A percentile compares a stretch with the other conserved stretches of the same genome.
These are phyloP conservation scores for Canis aureus DNA, from an alignment of 2,113 vertebrate species.

Conservation along the genomic window DNA sequence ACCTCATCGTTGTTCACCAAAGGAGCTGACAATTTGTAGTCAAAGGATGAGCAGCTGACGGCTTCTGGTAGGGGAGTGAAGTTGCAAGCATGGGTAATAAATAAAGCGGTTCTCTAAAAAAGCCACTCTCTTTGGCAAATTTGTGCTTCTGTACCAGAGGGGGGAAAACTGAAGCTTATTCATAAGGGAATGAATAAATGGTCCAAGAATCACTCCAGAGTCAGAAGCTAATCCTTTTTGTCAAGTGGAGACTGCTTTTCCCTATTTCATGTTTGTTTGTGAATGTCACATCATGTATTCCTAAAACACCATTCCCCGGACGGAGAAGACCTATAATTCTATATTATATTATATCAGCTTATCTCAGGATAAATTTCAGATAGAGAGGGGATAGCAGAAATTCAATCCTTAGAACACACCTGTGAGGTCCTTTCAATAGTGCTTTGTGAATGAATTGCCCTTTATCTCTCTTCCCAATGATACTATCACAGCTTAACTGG, in stretches of 20 bases:
- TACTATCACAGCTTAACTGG: slow-evolving; percentile 82
- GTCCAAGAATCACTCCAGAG: neutral
- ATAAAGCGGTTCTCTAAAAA: neutral
- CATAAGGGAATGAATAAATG: slow-evolving; percentile 38
- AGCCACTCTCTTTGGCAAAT: neutral
- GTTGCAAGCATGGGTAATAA: neutral
- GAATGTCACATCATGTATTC: neutral
- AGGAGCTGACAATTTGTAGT: neutral
- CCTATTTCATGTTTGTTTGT: neutral
- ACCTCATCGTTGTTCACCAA: neutral
- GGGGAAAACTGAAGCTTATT: slow-evolving; percentile 28
- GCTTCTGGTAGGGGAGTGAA: neutral
- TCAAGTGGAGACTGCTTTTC: neutral
- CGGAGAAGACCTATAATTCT: neutral
- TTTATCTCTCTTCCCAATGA: slow-evolving; percentile 74
- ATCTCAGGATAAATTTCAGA: slow-evolving; percentile 12
- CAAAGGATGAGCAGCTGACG: neutral
- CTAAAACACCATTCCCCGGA: neutral
- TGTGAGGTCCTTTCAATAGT: slow-evolving; percentile 78
- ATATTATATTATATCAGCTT: neutral
- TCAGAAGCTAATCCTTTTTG: neutral
- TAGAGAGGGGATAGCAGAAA: slow-evolving; percentile 59
- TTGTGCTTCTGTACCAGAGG: neutral
- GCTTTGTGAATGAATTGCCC: slow-evolving; percentile 70
- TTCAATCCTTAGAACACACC: slow-evolving; percentile 74